Evolutionary conservation across 2,888 invertebrate species (phyloP), one percentile per base, ranked within the genome.

Genomic region (Cephus pulcher): DNA sequence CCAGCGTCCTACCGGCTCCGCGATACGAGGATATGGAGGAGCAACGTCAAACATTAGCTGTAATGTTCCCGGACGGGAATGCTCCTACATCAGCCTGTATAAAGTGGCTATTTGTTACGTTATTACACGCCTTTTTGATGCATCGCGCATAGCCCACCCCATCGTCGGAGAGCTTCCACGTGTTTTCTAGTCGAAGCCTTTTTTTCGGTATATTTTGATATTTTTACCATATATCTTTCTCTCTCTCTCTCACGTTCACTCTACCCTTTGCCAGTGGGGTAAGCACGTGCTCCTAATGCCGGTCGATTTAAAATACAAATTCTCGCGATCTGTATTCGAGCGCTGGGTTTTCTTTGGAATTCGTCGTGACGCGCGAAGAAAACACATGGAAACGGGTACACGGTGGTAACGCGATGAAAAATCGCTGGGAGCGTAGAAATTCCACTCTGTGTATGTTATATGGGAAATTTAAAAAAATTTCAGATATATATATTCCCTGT

Each of bases 301-400:
- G 85, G 86, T 88, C 88, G 87, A 89, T 89, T 89, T 89, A 88
- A 89, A 89, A 88, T 88, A 89, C 87, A 89, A 89, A 89, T 89
- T 89, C 85, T 83, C 77, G 81, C 86, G 86, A 89, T 89, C 33
- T 34, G 74, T 79, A 76, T 76, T 73, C 73, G 40, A 40, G 40
- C 15, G 73, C 12, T 33, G 32, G 23, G 32, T n/a, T 73, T n/a
- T 79, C 79, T 79, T 76, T 76, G 75, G 78, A 78, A 78, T 78
- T 78, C 78, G 78, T 69, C 35, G 75, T 78, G 71, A 4, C 33
- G 32, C 30, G 33, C 30, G 32, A 33, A 30, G 33, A 33, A 33
- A 70, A 33, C 32, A 70, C 70, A 15, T 32, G n/a, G 30, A 70
- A 70, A 15, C 32, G 30, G 4, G 30, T 30, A 33, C 1, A 15